Evolutionary conservation across 2,888 invertebrate genomes (phyloP).

Genomic region (Cerceris rybyensis): DNA sequence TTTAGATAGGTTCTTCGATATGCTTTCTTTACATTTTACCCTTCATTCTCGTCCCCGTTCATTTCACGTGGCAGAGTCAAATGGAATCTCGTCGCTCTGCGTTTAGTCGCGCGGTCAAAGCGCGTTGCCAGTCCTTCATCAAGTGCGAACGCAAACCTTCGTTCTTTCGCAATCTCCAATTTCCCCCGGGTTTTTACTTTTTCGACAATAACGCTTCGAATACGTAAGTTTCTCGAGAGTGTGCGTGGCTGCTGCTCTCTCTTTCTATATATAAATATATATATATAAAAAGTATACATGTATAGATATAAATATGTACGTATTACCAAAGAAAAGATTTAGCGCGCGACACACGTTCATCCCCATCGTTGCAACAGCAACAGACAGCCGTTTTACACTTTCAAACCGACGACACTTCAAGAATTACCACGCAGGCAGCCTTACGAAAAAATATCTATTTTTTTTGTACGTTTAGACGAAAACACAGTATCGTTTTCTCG

Average conservation of each 20-base stretch:
- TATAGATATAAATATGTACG: constrained; percentile 33
- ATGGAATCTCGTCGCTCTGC: background rate
- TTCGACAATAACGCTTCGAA: constrained; percentile 42
- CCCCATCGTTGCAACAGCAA: background rate
- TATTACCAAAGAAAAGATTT: constrained; percentile 53
- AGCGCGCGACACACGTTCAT: constrained; percentile 31
- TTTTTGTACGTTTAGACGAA: constrained; percentile 57
- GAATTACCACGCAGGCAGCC: constrained; percentile 48
- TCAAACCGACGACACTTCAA: constrained; percentile 31
- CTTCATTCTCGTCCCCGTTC: background rate
- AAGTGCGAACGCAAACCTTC: background rate
- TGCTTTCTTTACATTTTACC: constrained; percentile 7
- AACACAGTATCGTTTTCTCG: constrained; percentile 45
- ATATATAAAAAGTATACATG: no score
- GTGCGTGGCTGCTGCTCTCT: constrained; percentile 7
- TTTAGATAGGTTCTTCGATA: constrained; percentile 24
- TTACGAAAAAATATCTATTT: constrained; percentile 38
- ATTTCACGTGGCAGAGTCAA: constrained; percentile 6
- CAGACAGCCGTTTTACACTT: constrained; percentile 29
- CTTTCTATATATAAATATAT: no score
- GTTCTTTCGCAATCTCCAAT: constrained; percentile 5
- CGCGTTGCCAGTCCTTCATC: constrained; percentile 12
- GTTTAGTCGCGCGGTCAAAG: constrained; percentile 1
- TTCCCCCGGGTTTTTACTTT: constrained; percentile 48
- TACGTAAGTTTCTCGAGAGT: constrained; percentile 19